Evolutionary conservation across 2,113 vertebrate genomes (phyloP).

Genomic region (Ammodytes marinus): DNA sequence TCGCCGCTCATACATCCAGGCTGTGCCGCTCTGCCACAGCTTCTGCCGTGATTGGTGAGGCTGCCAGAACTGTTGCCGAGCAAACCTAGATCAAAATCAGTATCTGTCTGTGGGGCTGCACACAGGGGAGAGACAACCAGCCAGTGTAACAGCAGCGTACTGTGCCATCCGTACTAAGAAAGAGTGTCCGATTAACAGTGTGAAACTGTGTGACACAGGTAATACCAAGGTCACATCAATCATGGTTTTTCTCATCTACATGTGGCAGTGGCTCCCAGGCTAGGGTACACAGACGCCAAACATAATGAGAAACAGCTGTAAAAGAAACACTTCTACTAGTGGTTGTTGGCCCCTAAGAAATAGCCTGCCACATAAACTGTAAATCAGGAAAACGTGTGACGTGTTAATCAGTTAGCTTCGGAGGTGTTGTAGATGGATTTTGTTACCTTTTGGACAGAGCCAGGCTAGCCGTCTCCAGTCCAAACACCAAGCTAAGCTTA

Average conservation of each 20-base stretch:
- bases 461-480: too few relatives aligned
- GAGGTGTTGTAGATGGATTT: neutral
- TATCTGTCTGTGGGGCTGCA: constrained; percentile 14
- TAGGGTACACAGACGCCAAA: neutral
- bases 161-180: neutral
- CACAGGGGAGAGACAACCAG: neutral
- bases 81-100: constrained; percentile 32
- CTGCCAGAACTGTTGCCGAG: constrained; percentile 12
- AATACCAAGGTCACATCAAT: neutral
- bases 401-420: neutral
- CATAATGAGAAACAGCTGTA: neutral
- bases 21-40: constrained; percentile 86
- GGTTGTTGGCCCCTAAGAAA: neutral
- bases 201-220: neutral
- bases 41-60: constrained; percentile 90
- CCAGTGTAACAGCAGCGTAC: neutral
- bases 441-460: too few relatives aligned
- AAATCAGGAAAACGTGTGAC: neutral
- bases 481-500: neutral
- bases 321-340: neutral
- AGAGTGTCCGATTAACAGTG: constrained; percentile 17
- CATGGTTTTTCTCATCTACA: too few relatives aligned
- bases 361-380: neutral
- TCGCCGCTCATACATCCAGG: constrained; percentile 76
- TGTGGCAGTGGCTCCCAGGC: too few relatives aligned